These are phyloP conservation scores for Brenthis ino DNA, from an alignment of 2,888 invertebrate genomes.

Conservation along the genomic window DNA sequence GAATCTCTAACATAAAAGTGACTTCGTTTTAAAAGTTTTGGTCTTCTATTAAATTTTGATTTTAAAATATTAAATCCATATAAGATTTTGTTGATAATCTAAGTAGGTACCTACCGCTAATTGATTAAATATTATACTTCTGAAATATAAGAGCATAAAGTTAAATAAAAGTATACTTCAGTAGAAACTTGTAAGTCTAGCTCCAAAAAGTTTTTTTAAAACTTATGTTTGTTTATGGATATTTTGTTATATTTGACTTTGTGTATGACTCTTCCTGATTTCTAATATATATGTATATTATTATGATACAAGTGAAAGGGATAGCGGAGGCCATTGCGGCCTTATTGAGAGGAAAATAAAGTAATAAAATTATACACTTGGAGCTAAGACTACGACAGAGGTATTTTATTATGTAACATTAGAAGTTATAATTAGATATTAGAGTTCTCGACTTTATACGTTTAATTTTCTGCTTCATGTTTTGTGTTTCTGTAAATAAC, in stretches of 20 bases:
- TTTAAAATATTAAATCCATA: too few relatives aligned
- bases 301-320: conserved; percentile 47
- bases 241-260: conserved; percentile 7
- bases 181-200: too few relatives aligned
- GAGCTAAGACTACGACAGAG: conserved; percentile 13
- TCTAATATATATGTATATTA: conserved; percentile 44
- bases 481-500: not conserved
- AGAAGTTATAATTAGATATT: conserved; percentile 4
- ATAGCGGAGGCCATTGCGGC: conserved; percentile 39
- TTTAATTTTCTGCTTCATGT: conserved; percentile 2
- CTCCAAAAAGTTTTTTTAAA: too few relatives aligned
- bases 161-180: too few relatives aligned
- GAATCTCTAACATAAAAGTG: conserved; percentile 19
- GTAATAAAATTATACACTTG: conserved; percentile 22
- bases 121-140: too few relatives aligned
- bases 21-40: conserved; percentile 26
- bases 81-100: too few relatives aligned
- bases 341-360: conserved; percentile 41
- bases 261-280: conserved; percentile 39
- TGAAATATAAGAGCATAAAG: too few relatives aligned
- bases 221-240: not conserved
- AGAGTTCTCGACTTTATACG: not conserved
- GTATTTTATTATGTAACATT: conserved; percentile 15
- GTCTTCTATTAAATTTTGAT: not conserved
- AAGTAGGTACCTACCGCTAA: too few relatives aligned